Base-by-base conservation (phyloP, 2,888 invertebrate species). In the Ethmia dodecea region DNA sequence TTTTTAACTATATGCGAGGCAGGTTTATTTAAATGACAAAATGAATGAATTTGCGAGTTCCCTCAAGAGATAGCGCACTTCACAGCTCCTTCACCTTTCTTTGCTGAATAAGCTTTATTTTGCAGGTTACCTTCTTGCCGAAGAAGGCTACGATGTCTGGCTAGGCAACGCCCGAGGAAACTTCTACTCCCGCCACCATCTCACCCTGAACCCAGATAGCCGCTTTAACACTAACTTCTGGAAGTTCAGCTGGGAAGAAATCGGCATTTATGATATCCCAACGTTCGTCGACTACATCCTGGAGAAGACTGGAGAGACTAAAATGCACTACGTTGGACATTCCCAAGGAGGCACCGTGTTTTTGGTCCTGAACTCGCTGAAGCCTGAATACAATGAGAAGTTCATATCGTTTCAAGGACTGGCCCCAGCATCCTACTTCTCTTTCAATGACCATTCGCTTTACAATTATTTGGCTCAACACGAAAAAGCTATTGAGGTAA, bases 161-260 rank as follows among this genome's bases (percentile, higher is more conserved):
- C 67, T 95, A 55, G 91, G 92, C 0, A 95, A 94, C 63, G 88
- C 89, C 10, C 88, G 95, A 1, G 95, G 95, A 1, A 93, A 91
- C 58, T 86, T 71, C 28, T 92, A 91, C 60, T 88, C 89, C 3
- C 75, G 86, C 6, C 45, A 42, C 0, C 71, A 76, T 43, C 16
- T 5, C 1, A 34, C 30, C 0, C 36, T 67, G 0, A 46, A 65
- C 39, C 75, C 75, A 9, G 54, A 73, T 38, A 42, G 39, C 20
- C n/a, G 6, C 2, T 1, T 40, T 0, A 55, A 45, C 43, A 54
- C 52, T n/a, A 49, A 49, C 40, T 76, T 71, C 54, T 76, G 76
- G 76, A 49, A 37, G 10, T 77, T 76, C 59, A 66, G 64, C 38
- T 76, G 74, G 68, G 76, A 77, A 11, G 66, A 77, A 34, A 74